Evolutionary conservation across 2,113 vertebrate genomes (phyloP).

Genomic region (Catagonus wagneri): DNA sequence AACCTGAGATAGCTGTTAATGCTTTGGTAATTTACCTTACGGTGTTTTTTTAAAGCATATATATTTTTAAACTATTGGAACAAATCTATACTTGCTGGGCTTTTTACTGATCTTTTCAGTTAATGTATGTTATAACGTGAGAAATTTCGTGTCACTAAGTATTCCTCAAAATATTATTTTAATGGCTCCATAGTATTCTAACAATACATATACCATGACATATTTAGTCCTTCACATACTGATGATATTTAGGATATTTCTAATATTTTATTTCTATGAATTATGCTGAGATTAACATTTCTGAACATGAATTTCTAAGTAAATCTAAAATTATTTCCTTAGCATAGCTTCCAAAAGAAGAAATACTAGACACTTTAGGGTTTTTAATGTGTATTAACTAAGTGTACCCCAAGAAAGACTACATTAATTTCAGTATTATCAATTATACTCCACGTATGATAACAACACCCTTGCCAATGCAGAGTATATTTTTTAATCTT

Average conservation of each 20-base stretch:
- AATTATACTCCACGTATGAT: neutral
- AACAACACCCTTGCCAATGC: neutral
- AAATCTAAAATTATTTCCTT: constrained; percentile 54
- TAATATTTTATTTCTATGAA: constrained; percentile 30
- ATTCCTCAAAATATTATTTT: constrained; percentile 44
- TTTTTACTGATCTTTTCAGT: constrained; percentile 35
- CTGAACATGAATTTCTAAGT: constrained; percentile 26
- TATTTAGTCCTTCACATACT: constrained; percentile 33
- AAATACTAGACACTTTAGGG: constrained; percentile 41
- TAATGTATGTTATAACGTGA: neutral
- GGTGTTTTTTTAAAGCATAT: neutral
- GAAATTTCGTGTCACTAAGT: constrained; percentile 28
- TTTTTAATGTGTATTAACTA: constrained; percentile 6
- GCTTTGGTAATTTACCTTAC: constrained; percentile 2
- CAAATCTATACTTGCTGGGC: neutral
- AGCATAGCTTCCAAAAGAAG: constrained; percentile 22
- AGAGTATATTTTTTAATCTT: neutral
- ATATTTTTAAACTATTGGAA: constrained; percentile 16
- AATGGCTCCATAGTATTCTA: constrained; percentile 33
- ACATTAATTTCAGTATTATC: constrained; percentile 23
- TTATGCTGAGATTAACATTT: constrained; percentile 29
- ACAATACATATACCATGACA: neutral
- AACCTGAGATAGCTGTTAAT: constrained; percentile 27
- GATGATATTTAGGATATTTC: constrained; percentile 38
- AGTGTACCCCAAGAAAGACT: neutral